A percentile compares a stretch with the other conserved stretches of the same genome.
These are phyloP conservation scores for Acanthurus lineatus DNA, from an alignment of 2,797 vertebrate species.

Conservation along the genomic window DNA sequence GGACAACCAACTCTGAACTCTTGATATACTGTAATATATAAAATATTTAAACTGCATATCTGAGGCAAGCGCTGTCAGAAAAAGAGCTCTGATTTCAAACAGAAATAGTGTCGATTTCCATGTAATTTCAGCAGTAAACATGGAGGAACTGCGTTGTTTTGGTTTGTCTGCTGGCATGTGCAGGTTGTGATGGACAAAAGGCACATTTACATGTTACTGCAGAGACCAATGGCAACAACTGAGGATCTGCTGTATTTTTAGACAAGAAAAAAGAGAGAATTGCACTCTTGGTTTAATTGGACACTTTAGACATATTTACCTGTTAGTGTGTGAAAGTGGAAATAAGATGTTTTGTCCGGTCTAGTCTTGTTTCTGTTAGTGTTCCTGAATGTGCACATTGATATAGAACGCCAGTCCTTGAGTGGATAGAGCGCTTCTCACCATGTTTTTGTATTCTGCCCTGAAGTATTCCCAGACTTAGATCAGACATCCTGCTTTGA, in stretches of 20 bases:
- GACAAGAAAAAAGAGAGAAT: neutral
- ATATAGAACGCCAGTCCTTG: neutral
- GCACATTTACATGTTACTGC: slow-evolving; percentile 53
- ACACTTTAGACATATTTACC: neutral
- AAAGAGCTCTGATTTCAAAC: neutral
- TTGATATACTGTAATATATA: too few species aligned
- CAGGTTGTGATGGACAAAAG: slow-evolving; percentile 54
- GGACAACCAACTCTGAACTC: neutral
- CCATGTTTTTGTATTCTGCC: slow-evolving; percentile 8
- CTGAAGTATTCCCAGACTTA: neutral
- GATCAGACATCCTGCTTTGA: slow-evolving; percentile 23
- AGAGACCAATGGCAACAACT: slow-evolving; percentile 4
- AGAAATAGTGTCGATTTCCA: neutral
- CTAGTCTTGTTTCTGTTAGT: slow-evolving; percentile 1
- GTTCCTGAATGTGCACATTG: neutral
- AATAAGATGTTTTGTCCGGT: neutral
- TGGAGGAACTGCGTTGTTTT: slow-evolving; percentile 3
- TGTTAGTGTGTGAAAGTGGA: neutral
- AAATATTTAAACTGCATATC: neutral
- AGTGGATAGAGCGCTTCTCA: neutral
- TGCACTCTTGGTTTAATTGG: neutral
- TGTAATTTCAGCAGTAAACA: neutral
- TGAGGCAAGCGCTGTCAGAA: neutral
- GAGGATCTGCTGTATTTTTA: neutral
- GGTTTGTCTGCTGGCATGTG: slow-evolving; percentile 28